phyloP scores from a whole-genome alignment of 2,797 vertebrate genomes.

The Pantherophis alleghaniensis region DNA sequence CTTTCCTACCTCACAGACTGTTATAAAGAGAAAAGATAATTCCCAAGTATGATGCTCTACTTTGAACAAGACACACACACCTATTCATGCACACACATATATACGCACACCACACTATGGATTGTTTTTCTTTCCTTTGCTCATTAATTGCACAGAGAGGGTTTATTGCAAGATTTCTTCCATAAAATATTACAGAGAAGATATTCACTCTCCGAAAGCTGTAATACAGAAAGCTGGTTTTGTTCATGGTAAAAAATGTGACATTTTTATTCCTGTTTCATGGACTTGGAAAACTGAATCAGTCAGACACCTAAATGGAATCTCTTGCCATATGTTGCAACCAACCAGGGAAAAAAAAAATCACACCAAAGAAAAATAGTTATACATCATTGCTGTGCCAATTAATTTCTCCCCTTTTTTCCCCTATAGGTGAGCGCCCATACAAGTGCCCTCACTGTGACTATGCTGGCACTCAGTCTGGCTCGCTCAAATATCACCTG shows the following conservation, averaged over 20 bases:
- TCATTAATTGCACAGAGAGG: not conserved
- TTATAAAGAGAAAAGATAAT: not conserved
- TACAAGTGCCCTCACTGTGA: constrained; percentile 96
- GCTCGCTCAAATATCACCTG: constrained; percentile 91
- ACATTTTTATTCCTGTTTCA: not conserved
- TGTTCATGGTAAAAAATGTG: not conserved
- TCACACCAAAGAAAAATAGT: not conserved
- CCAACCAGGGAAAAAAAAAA: not conserved
- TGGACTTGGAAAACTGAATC: not conserved
- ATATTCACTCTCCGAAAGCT: not conserved
- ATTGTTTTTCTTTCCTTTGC: not conserved
- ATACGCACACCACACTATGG: not conserved
- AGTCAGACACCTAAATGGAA: not conserved
- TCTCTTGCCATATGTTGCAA: not conserved
- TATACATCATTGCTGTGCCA: not conserved
- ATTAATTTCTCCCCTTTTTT: not conserved
- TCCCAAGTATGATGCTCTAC: too few relatives aligned
- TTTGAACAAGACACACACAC: not conserved
- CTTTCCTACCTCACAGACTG: not conserved
- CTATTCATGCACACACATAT: not conserved
- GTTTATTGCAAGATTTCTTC: not conserved
- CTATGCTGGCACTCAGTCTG: constrained; percentile 91
- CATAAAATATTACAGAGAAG: not conserved
- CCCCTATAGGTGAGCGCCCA: constrained; percentile 83
- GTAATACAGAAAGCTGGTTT: not conserved